Conservation (phyloP, 2,113 vertebrate species). For the Otis tarda region DNA sequence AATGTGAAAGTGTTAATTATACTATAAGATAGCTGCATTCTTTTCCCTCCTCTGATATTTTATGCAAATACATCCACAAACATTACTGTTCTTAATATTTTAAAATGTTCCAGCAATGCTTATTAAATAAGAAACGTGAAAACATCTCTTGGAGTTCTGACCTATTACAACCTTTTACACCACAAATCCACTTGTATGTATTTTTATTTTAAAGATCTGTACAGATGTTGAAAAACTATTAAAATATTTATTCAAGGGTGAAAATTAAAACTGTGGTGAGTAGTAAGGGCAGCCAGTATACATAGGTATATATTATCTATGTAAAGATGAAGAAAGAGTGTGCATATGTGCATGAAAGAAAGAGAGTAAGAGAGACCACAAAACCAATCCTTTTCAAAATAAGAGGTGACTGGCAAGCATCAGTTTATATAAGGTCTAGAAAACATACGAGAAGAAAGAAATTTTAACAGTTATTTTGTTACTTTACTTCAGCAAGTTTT, state of each 20-base stretch:
- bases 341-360: background rate
- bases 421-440: background rate
- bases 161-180: background rate
- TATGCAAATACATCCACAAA: background rate
- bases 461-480: background rate
- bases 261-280: background rate
- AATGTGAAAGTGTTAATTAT: background rate
- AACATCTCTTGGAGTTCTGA: background rate
- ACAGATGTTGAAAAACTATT: background rate
- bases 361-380: background rate
- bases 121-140: background rate
- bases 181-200: background rate
- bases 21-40: background rate
- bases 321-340: background rate
- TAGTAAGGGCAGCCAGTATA: background rate
- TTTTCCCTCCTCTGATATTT: background rate
- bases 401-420: background rate
- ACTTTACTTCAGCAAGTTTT: background rate
- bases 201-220: background rate
- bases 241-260: background rate
- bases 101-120: background rate
- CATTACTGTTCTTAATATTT: background rate
- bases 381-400: background rate
- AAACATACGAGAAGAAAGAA: background rate
- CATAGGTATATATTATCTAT: background rate